A percentile compares a stretch with the other conserved stretches of the same genome.
These are phyloP conservation scores for Sesia apiformis DNA, from an alignment of 2,888 invertebrate species.

Conservation along the genomic window DNA sequence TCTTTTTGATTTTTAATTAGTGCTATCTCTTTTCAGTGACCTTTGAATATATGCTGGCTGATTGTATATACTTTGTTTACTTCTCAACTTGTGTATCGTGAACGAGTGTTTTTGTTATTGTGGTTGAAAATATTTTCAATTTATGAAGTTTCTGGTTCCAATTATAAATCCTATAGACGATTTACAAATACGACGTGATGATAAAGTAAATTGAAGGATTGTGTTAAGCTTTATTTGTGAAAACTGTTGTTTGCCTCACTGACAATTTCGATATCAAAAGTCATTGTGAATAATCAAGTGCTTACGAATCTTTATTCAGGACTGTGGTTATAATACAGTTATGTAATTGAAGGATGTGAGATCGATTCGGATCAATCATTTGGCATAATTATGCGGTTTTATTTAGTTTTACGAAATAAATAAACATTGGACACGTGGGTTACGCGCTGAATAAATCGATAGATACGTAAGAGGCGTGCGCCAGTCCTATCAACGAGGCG, in stretches of 20 bases:
- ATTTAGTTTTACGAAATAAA: slow-evolving; percentile 26
- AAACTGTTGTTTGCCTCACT: slow-evolving; percentile 18
- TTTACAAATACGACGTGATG: too few relatives aligned
- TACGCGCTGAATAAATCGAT: slow-evolving; percentile 56
- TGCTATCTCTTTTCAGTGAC: slow-evolving; percentile 50
- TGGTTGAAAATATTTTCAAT: slow-evolving; percentile 34
- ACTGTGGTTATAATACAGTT: slow-evolving; percentile 45
- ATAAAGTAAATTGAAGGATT: too few relatives aligned
- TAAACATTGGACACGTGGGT: slow-evolving; percentile 65
- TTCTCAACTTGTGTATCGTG: slow-evolving; percentile 41
- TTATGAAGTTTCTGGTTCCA: slow-evolving; percentile 5
- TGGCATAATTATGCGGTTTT: not conserved
- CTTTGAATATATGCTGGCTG: slow-evolving; percentile 47
- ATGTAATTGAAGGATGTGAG: slow-evolving; percentile 53
- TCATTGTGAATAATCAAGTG: slow-evolving; percentile 64
- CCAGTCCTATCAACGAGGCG: slow-evolving; percentile 66
- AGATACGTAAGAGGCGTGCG: slow-evolving; percentile 65
- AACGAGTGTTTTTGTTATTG: slow-evolving; percentile 70
- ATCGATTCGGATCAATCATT: slow-evolving; percentile 7
- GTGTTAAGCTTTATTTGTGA: slow-evolving; percentile 3
- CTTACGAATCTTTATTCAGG: slow-evolving; percentile 36
- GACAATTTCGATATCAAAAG: slow-evolving; percentile 51
- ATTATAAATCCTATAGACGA: too few relatives aligned
- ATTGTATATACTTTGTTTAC: slow-evolving; percentile 67
- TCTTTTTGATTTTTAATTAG: not conserved